Base-by-base conservation (phyloP, 2,797 vertebrate species). In the Silurus aristotelis region DNA sequence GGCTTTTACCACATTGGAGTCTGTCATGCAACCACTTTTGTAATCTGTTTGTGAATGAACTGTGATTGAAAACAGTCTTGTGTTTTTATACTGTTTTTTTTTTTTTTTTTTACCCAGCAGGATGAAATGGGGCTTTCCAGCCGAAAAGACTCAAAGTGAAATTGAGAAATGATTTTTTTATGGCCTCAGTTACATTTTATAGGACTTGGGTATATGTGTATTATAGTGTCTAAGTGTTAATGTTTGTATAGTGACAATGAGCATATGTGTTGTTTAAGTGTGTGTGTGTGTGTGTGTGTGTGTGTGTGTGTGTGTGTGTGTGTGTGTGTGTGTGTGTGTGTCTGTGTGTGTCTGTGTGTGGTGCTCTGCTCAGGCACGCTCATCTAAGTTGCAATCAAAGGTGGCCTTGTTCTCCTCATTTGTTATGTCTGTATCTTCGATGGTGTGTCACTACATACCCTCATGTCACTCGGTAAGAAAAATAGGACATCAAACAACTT, bases 331-430 rank as follows among this genome's bases (percentile, higher is more conserved):
- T 52, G 71, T 38, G 75, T 15, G 17, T 80, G 63, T 80, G 73
- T 27, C 55, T 68, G 72, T 14, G 78, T 31, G 43, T 68, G 48
- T 64, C 12, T 83, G 72, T 83, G 68, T 85, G 76, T 22, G 43
- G 6, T 64, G 81, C 73, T 82, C 81, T 60, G 89, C 81, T 87
- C 84, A 86, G 87, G 83, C 87, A 82, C 78, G 86, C 81, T 87
- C 77, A 80, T 78, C 84, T 87, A 87, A 86, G 88, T 83, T 85
- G 61, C 86, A 88, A 88, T 90, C 89, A 90, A 90, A 88, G 87
- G 68, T 86, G 84, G 85, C 85, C 89, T 88, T 90, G 88, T 90
- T 89, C 88, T 66, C 72, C 83, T 80, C 78, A 87, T 87, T 85
- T 89, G 88, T 90, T 90, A 88, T 89, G 89, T 88, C 87, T 89